Percentiles rank a stretch among this genome's conserved stretches.
Evolutionary conservation across 2,113 vertebrate genomes (phyloP).

Genomic region (Menidia beryllina): DNA sequence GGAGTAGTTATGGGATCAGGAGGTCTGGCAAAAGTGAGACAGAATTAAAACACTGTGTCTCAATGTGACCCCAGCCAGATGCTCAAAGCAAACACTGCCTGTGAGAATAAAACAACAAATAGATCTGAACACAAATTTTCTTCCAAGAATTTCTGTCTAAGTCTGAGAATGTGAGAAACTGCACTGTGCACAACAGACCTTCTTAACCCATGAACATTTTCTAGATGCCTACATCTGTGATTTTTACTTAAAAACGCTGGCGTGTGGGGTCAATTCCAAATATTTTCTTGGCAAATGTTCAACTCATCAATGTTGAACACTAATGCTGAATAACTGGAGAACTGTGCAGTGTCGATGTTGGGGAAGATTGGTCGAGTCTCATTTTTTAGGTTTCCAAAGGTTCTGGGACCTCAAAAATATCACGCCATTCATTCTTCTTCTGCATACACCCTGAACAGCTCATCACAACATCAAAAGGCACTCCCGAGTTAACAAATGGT

Average conservation of each 20-base stretch:
- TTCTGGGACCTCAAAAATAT: neutral
- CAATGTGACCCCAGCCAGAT: neutral
- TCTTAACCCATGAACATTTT: conserved; percentile 29
- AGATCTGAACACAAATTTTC: conserved; percentile 14
- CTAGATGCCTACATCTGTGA: conserved; percentile 9
- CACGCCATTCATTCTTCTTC: neutral
- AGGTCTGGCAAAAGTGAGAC: no score
- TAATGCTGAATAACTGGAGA: neutral
- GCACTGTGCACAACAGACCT: conserved; percentile 9
- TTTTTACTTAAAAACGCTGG: neutral
- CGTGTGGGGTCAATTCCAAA: no score
- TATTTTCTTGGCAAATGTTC: neutral
- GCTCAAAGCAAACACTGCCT: conserved; percentile 18
- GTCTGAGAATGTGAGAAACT: conserved; percentile 32
- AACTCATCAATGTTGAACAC: neutral
- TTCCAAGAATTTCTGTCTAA: conserved; percentile 20
- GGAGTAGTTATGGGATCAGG: no score
- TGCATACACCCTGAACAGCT: neutral
- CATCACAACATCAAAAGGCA: neutral
- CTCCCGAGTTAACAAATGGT: neutral
- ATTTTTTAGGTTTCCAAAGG: neutral
- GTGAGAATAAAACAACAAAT: neutral
- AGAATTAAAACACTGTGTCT: neutral
- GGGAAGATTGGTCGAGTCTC: neutral
- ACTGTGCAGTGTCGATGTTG: neutral